Base-by-base conservation (phyloP, 2,888 invertebrate genomes). In the Scrobipalpa atriplicella region DNA sequence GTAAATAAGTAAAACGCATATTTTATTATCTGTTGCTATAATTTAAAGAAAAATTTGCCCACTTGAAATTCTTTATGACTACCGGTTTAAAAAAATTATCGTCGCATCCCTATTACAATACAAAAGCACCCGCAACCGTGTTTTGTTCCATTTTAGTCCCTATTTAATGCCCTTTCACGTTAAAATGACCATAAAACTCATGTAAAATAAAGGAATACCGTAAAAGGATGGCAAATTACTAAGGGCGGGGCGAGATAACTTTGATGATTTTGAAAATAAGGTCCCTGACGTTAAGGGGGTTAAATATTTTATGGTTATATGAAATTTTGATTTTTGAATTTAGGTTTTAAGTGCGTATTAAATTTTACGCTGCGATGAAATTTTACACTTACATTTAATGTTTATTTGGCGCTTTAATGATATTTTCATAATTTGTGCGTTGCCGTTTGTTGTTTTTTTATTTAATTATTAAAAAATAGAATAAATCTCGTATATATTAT, bases 141-240 rank as follows among this genome's bases (percentile, higher is more conserved):
- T 66, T 62, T 62, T 66, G 66, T 68, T 61, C 62, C 16, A 29
- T 64, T 68, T 61, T 51, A 61, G 16, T 51, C 58, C 38, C 18
- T 51, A 62, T 68, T 65, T 65, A 16, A 58, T 38, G 58, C n/a
- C 29, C 5, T 19, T 62, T 62, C n/a, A 64, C 41, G 56, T 56
- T 51, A 19, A 43, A 52, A 62, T 67, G 54, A 39, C 16, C 51
- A 58, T 68, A 68, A 67, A 67, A 67, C n/a, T 52, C 66, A 58
- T 63, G 62, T 56, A 36, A 64, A 67, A 67, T 64, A 64, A 67
- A 67, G 67, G 67, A 43, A 39, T 60, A 47, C 19, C 62, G 62
- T 68, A 63, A 65, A 65, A 36, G 21, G 18, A 51, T 65, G 41
- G 47, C 38, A 63, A 65, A 68, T 67, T 65, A 47, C 47, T 47